Base-by-base conservation (phyloP, 2,888 invertebrate species). In the Drepana falcataria region DNA sequence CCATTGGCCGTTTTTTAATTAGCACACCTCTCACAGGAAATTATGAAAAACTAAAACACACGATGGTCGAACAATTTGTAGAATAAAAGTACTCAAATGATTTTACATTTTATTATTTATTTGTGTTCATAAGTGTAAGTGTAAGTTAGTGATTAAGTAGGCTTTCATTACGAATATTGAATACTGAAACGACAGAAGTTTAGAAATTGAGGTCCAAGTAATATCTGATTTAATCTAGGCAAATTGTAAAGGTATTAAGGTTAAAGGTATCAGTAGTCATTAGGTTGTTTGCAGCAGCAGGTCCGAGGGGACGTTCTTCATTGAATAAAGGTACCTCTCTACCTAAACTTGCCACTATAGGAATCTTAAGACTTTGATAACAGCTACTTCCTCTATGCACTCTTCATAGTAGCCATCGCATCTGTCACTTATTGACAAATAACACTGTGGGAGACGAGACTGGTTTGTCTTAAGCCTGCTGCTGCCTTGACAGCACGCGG, bases 331-430 rank as follows among this genome's bases (percentile, higher is more conserved):
- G 80, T 80, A 81, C 71, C 60, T 61, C 66, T 63, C 54, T 72
- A 73, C 72, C 74, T 75, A 69, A 21, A 40, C 37, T 49, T 35
- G 37, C n/a, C 68, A 69, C 69, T 65, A 65, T 60, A 65, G 59
- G 69, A 61, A 60, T 66, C 21, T 21, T 21, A 21, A 70, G 65
- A 61, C 60, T 63, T 58, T 59, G 64, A 68, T 74, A 77, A 77
- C 75, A 65, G 74, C 77, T 79, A 79, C 69, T 73, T 72, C 60
- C 59, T 68, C 73, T 74, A 67, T 68, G 68, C 80, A 80, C 70
- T 60, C 80, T 67, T 69, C 69, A 66, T 73, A 73, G 68, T 75
- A 69, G 59, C 69, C 63, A 65, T 68, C 69, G 73, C 69, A 73
- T 21, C 21, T 21, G 21, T 77, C 59, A 73, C 62, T 68, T 68